phyloP scores from a whole-genome alignment of 2,888 invertebrate species.

The Mellilla xanthometata region DNA sequence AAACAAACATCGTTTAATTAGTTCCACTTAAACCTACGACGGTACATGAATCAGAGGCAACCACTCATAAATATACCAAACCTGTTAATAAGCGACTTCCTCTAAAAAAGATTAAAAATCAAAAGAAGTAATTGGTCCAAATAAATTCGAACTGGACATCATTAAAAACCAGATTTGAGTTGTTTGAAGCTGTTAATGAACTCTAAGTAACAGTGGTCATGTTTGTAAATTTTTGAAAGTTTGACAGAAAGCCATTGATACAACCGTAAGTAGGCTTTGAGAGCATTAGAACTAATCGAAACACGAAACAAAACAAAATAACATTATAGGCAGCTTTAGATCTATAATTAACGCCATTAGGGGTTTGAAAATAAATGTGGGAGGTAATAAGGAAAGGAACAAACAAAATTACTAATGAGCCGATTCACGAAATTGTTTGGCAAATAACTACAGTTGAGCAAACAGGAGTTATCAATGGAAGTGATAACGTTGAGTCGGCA shows the following conservation, averaged over 20 bases:
- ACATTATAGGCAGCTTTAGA: too few relatives aligned
- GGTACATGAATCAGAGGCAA: slow-evolving; percentile 52
- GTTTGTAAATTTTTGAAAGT: slow-evolving; percentile 29
- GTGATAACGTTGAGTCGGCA: too few relatives aligned
- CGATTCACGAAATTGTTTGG: too few relatives aligned
- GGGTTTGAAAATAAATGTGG: too few relatives aligned
- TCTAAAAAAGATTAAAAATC: slow-evolving; percentile 56
- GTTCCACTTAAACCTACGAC: slow-evolving; percentile 40
- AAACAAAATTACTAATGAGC: too few relatives aligned
- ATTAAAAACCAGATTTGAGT: slow-evolving; percentile 44
- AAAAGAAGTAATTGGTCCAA: slow-evolving; percentile 55
- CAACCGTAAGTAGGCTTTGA: slow-evolving; percentile 7
- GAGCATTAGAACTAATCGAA: too few relatives aligned
- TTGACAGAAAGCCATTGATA: slow-evolving; percentile 19
- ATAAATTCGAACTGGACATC: slow-evolving; percentile 49
- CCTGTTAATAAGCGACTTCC: slow-evolving; percentile 69
- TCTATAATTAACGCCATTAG: too few relatives aligned
- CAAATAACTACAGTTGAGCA: too few relatives aligned
- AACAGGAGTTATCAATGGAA: too few relatives aligned
- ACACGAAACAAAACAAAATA: too few relatives aligned
- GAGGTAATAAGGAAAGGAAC: too few relatives aligned
- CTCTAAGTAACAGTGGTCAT: slow-evolving; percentile 18
- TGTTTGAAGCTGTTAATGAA: slow-evolving; percentile 34
- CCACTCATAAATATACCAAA: slow-evolving; percentile 57
- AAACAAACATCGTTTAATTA: slow-evolving; percentile 38